These are phyloP conservation scores for Athrips mouffetella DNA, from an alignment of 2,888 invertebrate species.

Conservation along the genomic window DNA sequence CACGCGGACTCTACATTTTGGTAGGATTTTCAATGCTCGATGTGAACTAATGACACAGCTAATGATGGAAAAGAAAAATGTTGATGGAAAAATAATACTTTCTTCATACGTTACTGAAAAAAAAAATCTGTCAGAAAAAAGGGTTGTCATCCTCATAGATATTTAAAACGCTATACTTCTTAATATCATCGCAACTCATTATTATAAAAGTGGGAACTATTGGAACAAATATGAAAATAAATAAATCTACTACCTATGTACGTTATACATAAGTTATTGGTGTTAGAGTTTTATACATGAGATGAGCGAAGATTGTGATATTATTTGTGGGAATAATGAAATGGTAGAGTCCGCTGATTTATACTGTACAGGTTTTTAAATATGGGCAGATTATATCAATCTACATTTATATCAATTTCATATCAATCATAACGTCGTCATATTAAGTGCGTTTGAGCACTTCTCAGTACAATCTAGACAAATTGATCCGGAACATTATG, in stretches of 20 bases:
- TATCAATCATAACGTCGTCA: conserved; percentile 58
- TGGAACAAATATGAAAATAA: too few species aligned
- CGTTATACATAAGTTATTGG: too few species aligned
- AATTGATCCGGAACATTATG: too few species aligned
- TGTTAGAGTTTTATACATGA: too few species aligned
- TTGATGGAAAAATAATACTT: too few species aligned
- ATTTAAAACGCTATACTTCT: background rate
- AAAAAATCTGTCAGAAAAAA: background rate
- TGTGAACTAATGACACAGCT: background rate
- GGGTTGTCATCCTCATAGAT: background rate
- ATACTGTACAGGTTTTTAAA: conserved; percentile 49
- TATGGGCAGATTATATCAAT: conserved; percentile 70
- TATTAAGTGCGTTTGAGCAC: conserved; percentile 45
- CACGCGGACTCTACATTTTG: conserved; percentile 33
- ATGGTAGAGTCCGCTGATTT: conserved; percentile 29
- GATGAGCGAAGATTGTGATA: conserved; percentile 46
- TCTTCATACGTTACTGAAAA: background rate
- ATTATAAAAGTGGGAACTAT: too few species aligned
- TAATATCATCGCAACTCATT: background rate
- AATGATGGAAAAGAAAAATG: too few species aligned
- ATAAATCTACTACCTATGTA: too few species aligned
- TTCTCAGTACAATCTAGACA: conserved; percentile 31
- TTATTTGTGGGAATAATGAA: conserved; percentile 35
- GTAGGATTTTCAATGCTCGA: conserved; percentile 10
- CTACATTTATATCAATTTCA: conserved; percentile 72